Evolutionary conservation across 35 echinoderm and acorn worm genomes (phyloP).

Genomic region (Lytechinus variegatus): DNA sequence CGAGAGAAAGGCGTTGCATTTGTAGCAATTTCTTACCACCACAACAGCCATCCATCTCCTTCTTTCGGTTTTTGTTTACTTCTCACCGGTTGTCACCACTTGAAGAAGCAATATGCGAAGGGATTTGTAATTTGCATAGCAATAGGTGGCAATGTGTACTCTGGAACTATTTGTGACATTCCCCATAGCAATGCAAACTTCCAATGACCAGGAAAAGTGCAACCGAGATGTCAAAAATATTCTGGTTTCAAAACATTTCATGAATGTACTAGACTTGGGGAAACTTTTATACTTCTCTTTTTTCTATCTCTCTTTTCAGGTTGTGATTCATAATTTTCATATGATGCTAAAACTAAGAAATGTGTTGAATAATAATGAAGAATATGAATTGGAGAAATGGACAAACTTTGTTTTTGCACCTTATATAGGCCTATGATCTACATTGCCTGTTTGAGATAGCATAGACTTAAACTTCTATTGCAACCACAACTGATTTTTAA

Average conservation of each 20-base stretch:
- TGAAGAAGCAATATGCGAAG: not conserved
- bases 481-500: too few species aligned
- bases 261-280: too few species aligned
- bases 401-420: too few species aligned
- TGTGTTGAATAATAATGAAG: too few species aligned
- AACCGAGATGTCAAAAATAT: not conserved
- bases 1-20: not conserved
- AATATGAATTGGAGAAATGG: too few species aligned
- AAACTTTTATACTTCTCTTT: too few species aligned
- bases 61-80: not conserved
- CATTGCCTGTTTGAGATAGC: too few species aligned
- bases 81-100: not conserved
- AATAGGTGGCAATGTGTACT: not conserved
- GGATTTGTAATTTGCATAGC: not conserved
- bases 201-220: not conserved
- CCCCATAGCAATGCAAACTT: not conserved
- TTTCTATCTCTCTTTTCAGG: too few species aligned
- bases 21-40: not conserved
- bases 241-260: not conserved
- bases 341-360: too few species aligned
- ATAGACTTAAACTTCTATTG: too few species aligned
- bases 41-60: not conserved
- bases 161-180: slow-evolving; percentile 2
- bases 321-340: too few species aligned
- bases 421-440: too few species aligned